Percentiles rank a stretch among this genome's conserved stretches.
These are phyloP conservation scores for Athrips mouffetella DNA, from an alignment of 2,888 invertebrate species.

Conservation along the genomic window DNA sequence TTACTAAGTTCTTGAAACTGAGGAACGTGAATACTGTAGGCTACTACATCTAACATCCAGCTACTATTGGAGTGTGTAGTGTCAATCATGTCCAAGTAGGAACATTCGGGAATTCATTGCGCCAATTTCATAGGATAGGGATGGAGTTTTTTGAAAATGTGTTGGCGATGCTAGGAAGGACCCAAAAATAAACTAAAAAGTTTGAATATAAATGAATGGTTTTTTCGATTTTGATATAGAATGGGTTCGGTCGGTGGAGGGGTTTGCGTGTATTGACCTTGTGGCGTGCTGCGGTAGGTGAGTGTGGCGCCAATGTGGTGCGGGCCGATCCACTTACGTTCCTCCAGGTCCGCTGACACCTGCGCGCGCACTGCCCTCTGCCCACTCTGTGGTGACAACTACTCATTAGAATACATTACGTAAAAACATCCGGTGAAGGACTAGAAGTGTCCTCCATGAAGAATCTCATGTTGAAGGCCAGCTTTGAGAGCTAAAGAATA, in stretches of 20 bases:
- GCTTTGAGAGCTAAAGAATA: background rate
- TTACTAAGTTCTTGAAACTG: slow-evolving; percentile 2
- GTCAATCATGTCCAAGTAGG: background rate
- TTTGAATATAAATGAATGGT: background rate
- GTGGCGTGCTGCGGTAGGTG: slow-evolving; percentile 88
- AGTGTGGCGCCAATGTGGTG: slow-evolving; percentile 89
- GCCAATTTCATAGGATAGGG: background rate
- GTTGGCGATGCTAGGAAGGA: too few relatives aligned
- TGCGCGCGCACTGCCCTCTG: slow-evolving; percentile 84
- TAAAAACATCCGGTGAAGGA: too few relatives aligned
- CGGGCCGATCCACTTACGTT: slow-evolving; percentile 82
- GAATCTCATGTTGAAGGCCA: background rate
- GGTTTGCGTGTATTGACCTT: slow-evolving; percentile 79
- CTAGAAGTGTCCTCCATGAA: too few relatives aligned
- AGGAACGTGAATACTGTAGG: too few relatives aligned
- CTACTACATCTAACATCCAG: slow-evolving; percentile 6
- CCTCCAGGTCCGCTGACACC: slow-evolving; percentile 86
- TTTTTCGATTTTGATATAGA: background rate
- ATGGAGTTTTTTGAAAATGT: background rate
- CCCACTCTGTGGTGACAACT: slow-evolving; percentile 57
- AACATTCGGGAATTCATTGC: slow-evolving; percentile 6
- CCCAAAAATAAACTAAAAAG: too few relatives aligned
- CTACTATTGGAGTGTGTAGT: slow-evolving; percentile 8
- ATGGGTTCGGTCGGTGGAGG: slow-evolving; percentile 8
- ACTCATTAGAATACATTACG: too few relatives aligned